Percentiles rank a stretch among this genome's conserved stretches.
phyloP scores from a whole-genome alignment of 2,797 vertebrate genomes.

The Peromyscus attwateri region DNA sequence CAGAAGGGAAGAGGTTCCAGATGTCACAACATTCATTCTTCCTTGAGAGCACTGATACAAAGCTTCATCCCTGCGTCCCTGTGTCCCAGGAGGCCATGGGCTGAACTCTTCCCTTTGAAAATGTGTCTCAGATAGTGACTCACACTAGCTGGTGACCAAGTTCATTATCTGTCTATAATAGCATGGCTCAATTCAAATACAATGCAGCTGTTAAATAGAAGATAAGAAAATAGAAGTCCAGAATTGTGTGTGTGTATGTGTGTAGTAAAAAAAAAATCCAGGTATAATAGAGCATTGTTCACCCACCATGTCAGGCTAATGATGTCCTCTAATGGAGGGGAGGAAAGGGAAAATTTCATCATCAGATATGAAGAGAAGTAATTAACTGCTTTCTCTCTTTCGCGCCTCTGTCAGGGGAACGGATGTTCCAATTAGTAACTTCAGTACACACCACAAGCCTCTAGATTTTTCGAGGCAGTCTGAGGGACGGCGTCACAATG shows the following conservation, averaged over 20 bases:
- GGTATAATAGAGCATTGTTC: constrained; percentile 89
- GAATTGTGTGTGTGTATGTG: constrained; percentile 71
- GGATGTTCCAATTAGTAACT: constrained; percentile 89
- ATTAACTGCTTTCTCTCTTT: constrained; percentile 88
- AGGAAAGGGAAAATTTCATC: constrained; percentile 87
- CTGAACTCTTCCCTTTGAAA: constrained; percentile 62
- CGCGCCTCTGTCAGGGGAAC: constrained; percentile 82
- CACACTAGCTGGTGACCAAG: constrained; percentile 72
- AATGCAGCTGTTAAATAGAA: constrained; percentile 86
- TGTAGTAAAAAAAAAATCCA: constrained; percentile 88
- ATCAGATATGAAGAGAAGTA: constrained; percentile 90
- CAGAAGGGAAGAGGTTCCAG: background rate
- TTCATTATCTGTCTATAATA: constrained; percentile 85
- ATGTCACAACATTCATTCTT: constrained; percentile 39
- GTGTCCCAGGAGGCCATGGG: constrained; percentile 19
- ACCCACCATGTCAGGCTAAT: constrained; percentile 86
- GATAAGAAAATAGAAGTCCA: constrained; percentile 85
- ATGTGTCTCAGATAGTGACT: constrained; percentile 75
- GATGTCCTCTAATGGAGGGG: constrained; percentile 85
- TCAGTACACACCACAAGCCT: constrained; percentile 76
- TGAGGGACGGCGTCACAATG: constrained; percentile 84
- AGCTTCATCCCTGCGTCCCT: constrained; percentile 64
- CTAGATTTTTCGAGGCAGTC: constrained; percentile 82
- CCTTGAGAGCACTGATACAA: constrained; percentile 22
- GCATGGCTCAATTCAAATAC: constrained; percentile 86